phyloP scores from a whole-genome alignment of 2,797 vertebrate species.

The Protosalanx chinensis region DNA sequence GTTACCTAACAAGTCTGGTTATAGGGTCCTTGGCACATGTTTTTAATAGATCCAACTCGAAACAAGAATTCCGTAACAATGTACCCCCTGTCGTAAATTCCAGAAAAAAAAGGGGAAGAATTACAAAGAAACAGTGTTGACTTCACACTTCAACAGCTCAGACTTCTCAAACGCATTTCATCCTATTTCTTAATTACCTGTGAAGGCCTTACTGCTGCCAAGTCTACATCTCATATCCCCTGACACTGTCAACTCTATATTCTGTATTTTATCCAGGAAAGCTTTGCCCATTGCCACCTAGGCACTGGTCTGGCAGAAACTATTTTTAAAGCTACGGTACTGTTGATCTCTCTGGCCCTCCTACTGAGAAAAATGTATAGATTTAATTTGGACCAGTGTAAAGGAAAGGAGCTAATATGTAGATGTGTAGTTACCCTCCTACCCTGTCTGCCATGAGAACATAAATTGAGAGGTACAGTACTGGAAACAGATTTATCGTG shows the following conservation, averaged over 20 bases:
- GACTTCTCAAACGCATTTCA: background rate
- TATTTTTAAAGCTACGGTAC: constrained; percentile 15
- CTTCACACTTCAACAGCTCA: background rate
- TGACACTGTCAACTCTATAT: background rate
- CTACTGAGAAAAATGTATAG: constrained; percentile 14
- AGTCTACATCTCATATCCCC: too few relatives aligned
- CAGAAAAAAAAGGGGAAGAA: too few relatives aligned
- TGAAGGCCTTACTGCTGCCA: background rate
- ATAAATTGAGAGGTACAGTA: constrained; percentile 19
- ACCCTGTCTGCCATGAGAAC: background rate
- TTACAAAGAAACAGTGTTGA: constrained; percentile 5
- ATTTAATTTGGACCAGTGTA: background rate
- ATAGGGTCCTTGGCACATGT: constrained; percentile 3
- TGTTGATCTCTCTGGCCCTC: constrained; percentile 18
- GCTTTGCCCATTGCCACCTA: constrained; percentile 21
- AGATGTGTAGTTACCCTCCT: constrained; percentile 18
- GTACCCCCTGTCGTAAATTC: constrained; percentile 2
- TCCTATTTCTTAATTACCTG: background rate
- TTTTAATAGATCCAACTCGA: constrained; percentile 8
- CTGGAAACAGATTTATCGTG: constrained; percentile 15
- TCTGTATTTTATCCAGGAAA: background rate
- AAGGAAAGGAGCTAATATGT: constrained; percentile 12
- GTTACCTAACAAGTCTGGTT: constrained; percentile 1
- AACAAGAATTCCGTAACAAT: constrained; percentile 12
- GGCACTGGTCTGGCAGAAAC: constrained; percentile 31